Conservation (phyloP, 2,888 invertebrate genomes). For the Leptinotarsa haldemani region DNA sequence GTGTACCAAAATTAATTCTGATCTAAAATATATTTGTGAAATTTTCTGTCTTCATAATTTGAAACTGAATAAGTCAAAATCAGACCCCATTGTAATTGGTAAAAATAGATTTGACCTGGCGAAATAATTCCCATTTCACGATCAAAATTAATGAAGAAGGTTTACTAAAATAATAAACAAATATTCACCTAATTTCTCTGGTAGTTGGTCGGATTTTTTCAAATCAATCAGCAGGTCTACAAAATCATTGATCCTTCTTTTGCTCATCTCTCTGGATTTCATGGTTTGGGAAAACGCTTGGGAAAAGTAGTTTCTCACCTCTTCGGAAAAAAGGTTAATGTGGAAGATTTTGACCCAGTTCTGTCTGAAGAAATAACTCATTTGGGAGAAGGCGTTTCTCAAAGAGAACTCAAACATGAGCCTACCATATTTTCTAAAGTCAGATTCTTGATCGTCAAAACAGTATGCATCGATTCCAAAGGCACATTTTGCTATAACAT, state of each 20-base stretch:
- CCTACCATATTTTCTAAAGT: slow-evolving; percentile 60
- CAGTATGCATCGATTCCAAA: slow-evolving; percentile 65
- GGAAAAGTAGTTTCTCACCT: slow-evolving; percentile 53
- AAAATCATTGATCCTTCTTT: slow-evolving; percentile 67
- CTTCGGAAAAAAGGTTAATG: slow-evolving; percentile 52
- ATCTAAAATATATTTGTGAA: too few species aligned
- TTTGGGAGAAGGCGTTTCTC: slow-evolving; percentile 49
- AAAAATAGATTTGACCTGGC: too few species aligned
- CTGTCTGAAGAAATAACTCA: slow-evolving; percentile 54
- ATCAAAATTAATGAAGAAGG: too few species aligned
- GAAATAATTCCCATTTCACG: too few species aligned
- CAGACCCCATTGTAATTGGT: neutral
- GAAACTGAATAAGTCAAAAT: neutral
- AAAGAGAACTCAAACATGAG: slow-evolving; percentile 57
- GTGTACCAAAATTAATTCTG: too few species aligned
- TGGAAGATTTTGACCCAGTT: slow-evolving; percentile 50
- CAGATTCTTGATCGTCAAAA: slow-evolving; percentile 60
- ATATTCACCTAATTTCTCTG: slow-evolving; percentile 31
- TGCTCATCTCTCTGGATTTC: slow-evolving; percentile 44
- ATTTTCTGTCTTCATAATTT: neutral
- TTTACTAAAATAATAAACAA: neutral
- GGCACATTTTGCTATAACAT: slow-evolving; percentile 65
- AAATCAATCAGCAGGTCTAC: slow-evolving; percentile 65
- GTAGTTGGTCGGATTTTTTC: slow-evolving; percentile 28
- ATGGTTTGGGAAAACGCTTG: slow-evolving; percentile 56